phyloP scores from a whole-genome alignment of 2,888 invertebrate genomes.

The Macropis europaea region DNA sequence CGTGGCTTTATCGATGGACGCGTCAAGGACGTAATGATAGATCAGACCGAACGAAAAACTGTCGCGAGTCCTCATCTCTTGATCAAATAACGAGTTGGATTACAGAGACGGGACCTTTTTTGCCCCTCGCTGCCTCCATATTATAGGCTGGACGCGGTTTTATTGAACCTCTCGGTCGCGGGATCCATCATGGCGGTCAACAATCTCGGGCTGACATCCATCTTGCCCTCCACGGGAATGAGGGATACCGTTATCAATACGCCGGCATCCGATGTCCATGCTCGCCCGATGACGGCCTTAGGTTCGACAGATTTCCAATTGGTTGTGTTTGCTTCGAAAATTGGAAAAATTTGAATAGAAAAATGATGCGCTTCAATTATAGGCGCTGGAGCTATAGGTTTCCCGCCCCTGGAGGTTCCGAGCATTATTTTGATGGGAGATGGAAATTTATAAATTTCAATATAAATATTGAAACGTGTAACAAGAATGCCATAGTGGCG shows the following conservation, averaged over 20 bases:
- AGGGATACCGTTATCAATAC: slow-evolving; percentile 22
- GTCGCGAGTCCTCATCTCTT: slow-evolving; percentile 31
- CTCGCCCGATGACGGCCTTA: not conserved
- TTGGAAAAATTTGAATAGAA: not conserved
- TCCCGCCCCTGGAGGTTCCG: too few species aligned
- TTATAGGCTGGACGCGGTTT: slow-evolving; percentile 36
- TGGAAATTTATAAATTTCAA: too few species aligned
- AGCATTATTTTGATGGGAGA: too few species aligned
- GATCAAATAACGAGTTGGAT: slow-evolving; percentile 39
- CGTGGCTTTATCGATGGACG: slow-evolving; percentile 37
- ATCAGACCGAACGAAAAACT: slow-evolving; percentile 36
- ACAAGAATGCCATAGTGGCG: too few species aligned
- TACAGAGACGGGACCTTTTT: not conserved
- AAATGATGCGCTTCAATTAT: too few species aligned
- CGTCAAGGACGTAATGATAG: slow-evolving; percentile 46
- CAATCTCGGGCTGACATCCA: slow-evolving; percentile 31
- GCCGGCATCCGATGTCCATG: not conserved
- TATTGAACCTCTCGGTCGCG: slow-evolving; percentile 38
- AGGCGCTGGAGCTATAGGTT: too few species aligned
- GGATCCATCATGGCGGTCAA: slow-evolving; percentile 35
- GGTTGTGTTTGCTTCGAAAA: not conserved
- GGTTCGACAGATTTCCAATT: not conserved
- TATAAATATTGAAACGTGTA: too few species aligned
- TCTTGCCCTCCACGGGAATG: slow-evolving; percentile 14
- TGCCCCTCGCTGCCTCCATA: slow-evolving; percentile 4